Evolutionary conservation across 1,140 invertebrate species (phyloP), one percentile per base, ranked within the genome.

Genomic region (Stratiolaelaps scimitus): DNA sequence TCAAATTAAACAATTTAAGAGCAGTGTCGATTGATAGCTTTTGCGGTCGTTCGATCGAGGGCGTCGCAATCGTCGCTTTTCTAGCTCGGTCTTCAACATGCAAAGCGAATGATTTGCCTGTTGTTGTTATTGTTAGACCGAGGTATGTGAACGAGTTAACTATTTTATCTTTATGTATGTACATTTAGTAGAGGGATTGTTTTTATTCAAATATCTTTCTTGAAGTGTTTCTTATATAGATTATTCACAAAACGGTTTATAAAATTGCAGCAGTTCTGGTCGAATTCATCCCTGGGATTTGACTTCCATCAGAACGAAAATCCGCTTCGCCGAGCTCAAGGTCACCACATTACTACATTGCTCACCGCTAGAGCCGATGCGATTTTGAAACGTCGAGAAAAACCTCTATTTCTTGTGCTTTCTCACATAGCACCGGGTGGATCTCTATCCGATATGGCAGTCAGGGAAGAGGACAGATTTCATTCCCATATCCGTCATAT

Each of bases 261-360:
- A 28, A 48, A 48, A 48, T 48, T 15, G 47, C 47, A 48, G 47
- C 15, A 20, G 47, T 48, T 48, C 26, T 48, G 4, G 15, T 15
- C 15, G 5, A 48, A 48, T 4, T 48, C 47, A 48, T 48, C 15
- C 26, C 19, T 6, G 47, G 47, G 47, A 7, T 48, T 48, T 28
- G 47, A 48, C 47, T 48, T 48, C 26, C 5, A 48, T 15, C 26
- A 20, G 26, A 6, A 15, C 15, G 26, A 20, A 28, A 28, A 1
- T 6, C 47, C 47, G 4, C 26, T 15, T 15, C 15, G 26, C 15
- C 4, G 47, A 20, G 47, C 15, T 48, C 47, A 48, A 48, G 47
- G 47, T 20, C 47, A 48, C 15, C 47, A 15, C 47, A 28, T 48
- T 6, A 28, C 26, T 20, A 20, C 47, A 28, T 15, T 48, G 47